phyloP scores from a whole-genome alignment of 2,888 invertebrate species.

The Stenichneumon culpator region DNA sequence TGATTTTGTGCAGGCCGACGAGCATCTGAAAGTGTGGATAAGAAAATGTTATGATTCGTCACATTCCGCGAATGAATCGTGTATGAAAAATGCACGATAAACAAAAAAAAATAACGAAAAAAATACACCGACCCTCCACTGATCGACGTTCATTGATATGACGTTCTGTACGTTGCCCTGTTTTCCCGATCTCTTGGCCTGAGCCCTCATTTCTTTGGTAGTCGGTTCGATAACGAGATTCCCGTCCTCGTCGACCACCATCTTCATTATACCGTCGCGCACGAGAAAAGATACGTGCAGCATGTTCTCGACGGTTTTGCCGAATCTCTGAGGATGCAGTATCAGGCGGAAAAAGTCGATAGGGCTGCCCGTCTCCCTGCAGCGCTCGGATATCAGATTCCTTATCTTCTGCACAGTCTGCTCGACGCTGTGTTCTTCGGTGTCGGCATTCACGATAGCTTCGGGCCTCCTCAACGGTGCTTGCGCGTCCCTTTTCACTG shows the following conservation, averaged over 20 bases:
- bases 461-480: slow-evolving; percentile 86
- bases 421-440: slow-evolving; percentile 87
- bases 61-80: slow-evolving; percentile 74
- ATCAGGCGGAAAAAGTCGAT: slow-evolving; percentile 88
- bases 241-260: slow-evolving; percentile 79
- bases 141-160: slow-evolving; percentile 86
- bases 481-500: slow-evolving; percentile 74
- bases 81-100: slow-evolving; percentile 43
- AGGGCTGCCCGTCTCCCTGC: slow-evolving; percentile 84
- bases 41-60: background rate
- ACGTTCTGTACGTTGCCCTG: slow-evolving; percentile 87
- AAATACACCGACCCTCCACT: slow-evolving; percentile 86
- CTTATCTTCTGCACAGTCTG: slow-evolving; percentile 87
- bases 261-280: slow-evolving; percentile 86
- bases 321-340: slow-evolving; percentile 88
- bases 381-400: slow-evolving; percentile 85
- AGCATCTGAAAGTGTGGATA: slow-evolving; percentile 75
- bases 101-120: slow-evolving; percentile 1
- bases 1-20: slow-evolving; percentile 72
- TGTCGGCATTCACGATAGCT: slow-evolving; percentile 86
- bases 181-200: slow-evolving; percentile 73
- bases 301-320: slow-evolving; percentile 88
- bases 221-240: slow-evolving; percentile 78
- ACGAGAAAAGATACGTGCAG: slow-evolving; percentile 89
- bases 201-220: slow-evolving; percentile 76